A percentile compares a stretch with the other conserved stretches of the same genome.
Conservation (phyloP, 2,113 vertebrate genomes). For the Passerina amoena region DNA sequence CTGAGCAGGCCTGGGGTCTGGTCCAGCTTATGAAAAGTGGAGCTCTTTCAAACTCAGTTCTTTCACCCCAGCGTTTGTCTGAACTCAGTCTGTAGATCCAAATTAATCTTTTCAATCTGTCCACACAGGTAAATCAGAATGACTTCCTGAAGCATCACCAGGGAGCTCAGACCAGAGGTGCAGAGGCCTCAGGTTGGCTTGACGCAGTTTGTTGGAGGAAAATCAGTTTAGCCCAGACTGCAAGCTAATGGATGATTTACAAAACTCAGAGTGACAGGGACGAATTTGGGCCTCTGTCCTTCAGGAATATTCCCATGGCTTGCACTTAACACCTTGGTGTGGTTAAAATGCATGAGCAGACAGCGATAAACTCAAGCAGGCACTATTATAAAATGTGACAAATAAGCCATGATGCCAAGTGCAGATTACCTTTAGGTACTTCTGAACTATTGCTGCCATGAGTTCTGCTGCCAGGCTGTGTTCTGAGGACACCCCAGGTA, state of each 20-base stretch:
- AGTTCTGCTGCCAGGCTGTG: neutral
- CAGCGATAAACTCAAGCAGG: neutral
- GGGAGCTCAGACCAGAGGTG: neutral
- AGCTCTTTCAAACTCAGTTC: neutral
- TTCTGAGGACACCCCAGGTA: neutral
- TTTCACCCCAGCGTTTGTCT: neutral
- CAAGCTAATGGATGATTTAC: neutral
- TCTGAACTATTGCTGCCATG: neutral
- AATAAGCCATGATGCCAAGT: neutral
- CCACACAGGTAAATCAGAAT: neutral
- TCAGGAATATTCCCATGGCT: neutral
- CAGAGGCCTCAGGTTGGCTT: neutral
- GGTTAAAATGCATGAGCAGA: neutral
- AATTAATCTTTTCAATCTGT: neutral
- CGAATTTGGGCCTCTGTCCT: neutral
- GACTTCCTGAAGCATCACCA: neutral
- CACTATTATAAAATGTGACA: neutral
- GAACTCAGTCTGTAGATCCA: neutral
- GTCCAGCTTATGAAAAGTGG: neutral
- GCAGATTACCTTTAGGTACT: neutral
- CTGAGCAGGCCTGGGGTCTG: neutral
- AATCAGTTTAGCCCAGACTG: neutral
- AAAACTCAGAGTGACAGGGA: neutral
- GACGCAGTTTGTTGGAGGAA: neutral
- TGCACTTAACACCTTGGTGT: neutral